Evolutionary conservation across 2,113 vertebrate species (phyloP), one percentile per base, ranked within the genome.

Genomic region (Taurulus bubalis): DNA sequence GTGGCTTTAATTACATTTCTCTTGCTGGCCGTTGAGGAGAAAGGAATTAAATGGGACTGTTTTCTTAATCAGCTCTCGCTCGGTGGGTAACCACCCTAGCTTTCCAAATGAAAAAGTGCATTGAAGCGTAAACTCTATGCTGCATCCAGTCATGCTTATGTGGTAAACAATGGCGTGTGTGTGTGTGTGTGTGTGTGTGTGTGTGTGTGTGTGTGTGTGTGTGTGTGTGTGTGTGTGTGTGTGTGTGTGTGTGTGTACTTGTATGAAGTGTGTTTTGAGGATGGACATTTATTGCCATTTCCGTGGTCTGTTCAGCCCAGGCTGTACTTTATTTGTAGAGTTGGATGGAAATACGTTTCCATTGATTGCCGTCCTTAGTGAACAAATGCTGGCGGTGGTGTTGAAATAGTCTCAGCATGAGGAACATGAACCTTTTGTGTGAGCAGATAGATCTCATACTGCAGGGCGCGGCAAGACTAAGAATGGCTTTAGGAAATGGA

Each of bases 1-100:
- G 89, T 90, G 88, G 87, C 90, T 94, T 94, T 94, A 94, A 94
- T 94, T 94, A 95, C 94, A 94, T 94, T 93, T 94, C 89, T 93
- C 86, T 92, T 90, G 90, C 89, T 80, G 88, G 89, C 92, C 88
- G 80, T 94, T 87, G 88, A 90, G 89, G 90, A 94, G 91, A 94
- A 92, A 88, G 86, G 90, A 95, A 95, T 94, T 94, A 94, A 94
- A 93, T 88, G 85, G 92, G 91, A 92, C 90, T 93, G 91, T 93
- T 94, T 94, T 93, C 89, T 91, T 94, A 94, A 94, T 94, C 92
- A 94, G 92, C 86, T 91, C 91, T 88, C 56, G 75, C 89, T 92
- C 90, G 32, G 92, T 87, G 90, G 91, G 92, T 90, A 89, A 83
- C 91, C 89, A 91, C 84, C 86, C 81, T 72, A 82, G 92, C 91